Percentiles rank a stretch among this genome's conserved stretches.
Evolutionary conservation across 2,888 invertebrate genomes (phyloP).

Genomic region (Macrophya alboannulata): DNA sequence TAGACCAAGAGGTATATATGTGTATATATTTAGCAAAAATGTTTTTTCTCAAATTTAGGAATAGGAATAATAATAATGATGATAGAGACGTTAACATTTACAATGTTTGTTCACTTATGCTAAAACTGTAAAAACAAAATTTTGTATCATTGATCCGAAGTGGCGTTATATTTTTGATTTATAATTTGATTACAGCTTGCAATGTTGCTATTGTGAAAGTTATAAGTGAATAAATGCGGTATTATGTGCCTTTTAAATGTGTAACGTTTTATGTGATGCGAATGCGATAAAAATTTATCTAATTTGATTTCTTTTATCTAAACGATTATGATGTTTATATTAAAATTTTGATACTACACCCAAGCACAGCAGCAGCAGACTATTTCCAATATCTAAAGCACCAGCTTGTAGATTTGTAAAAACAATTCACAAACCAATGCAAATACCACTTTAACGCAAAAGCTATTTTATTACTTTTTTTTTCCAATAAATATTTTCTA

Average conservation of each 20-base stretch:
- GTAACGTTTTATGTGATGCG: slow-evolving; percentile 41
- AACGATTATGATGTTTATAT: background rate
- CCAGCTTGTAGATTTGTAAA: slow-evolving; percentile 41
- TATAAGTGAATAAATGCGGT: slow-evolving; percentile 49
- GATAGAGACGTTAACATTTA: slow-evolving; percentile 1
- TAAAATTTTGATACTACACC: background rate
- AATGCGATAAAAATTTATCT: slow-evolving; percentile 14
- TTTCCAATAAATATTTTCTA: slow-evolving; percentile 24
- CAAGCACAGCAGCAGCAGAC: slow-evolving; percentile 32
- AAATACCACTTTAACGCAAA: slow-evolving; percentile 31
- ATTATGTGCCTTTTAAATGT: slow-evolving; percentile 37
- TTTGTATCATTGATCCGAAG: background rate
- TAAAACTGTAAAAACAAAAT: slow-evolving; percentile 17
- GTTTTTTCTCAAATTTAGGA: background rate
- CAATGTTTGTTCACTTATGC: slow-evolving; percentile 45
- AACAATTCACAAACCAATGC: slow-evolving; percentile 23
- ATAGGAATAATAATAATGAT: background rate
- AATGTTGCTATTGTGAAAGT: slow-evolving; percentile 52
- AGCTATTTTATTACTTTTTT: background rate
- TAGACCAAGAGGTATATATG: slow-evolving; percentile 83
- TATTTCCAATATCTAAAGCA: slow-evolving; percentile 30
- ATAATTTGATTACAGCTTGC: slow-evolving; percentile 19
- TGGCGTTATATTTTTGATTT: background rate
- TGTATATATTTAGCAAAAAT: slow-evolving; percentile 14
- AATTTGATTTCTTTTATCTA: slow-evolving; percentile 15